Evolutionary conservation across 2,797 vertebrate genomes (phyloP).

Genomic region (Kryptopterus vitreolus): DNA sequence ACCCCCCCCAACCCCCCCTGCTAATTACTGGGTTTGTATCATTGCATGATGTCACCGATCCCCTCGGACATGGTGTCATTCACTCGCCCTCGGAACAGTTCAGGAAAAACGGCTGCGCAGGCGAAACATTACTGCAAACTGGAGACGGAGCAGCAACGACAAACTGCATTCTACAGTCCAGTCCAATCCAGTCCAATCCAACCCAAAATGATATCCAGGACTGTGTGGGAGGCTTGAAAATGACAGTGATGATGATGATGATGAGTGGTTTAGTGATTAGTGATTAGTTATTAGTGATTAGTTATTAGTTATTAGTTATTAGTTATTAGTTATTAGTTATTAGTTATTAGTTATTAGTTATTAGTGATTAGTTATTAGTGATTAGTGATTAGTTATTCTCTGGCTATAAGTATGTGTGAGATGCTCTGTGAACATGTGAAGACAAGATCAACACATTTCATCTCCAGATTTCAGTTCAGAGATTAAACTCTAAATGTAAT

Average conservation of each 20-base stretch:
- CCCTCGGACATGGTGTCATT: conserved; percentile 5
- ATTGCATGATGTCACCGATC: not conserved
- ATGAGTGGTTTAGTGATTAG: not conserved
- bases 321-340: not conserved
- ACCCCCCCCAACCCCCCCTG: not conserved
- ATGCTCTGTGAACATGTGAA: not conserved
- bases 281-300: not conserved
- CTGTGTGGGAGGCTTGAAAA: not conserved
- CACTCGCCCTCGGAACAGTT: not conserved
- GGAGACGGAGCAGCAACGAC: not conserved
- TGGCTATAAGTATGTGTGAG: not conserved
- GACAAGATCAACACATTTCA: not conserved
- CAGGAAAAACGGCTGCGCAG: not conserved
- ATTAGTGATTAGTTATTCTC: not conserved
- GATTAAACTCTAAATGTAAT: not conserved
- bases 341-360: too few species aligned
- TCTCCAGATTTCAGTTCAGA: not conserved
- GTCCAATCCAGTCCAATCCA: too few species aligned
- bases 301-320: not conserved
- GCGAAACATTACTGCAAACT: not conserved
- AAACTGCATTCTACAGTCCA: not conserved
- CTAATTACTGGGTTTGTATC: not conserved
- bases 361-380: not conserved
- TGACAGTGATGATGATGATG: not conserved
- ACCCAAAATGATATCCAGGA: too few species aligned